A percentile compares a stretch with the other conserved stretches of the same genome.
Conservation (phyloP, 2,797 vertebrate species). For the Artibeus jamaicensis region DNA sequence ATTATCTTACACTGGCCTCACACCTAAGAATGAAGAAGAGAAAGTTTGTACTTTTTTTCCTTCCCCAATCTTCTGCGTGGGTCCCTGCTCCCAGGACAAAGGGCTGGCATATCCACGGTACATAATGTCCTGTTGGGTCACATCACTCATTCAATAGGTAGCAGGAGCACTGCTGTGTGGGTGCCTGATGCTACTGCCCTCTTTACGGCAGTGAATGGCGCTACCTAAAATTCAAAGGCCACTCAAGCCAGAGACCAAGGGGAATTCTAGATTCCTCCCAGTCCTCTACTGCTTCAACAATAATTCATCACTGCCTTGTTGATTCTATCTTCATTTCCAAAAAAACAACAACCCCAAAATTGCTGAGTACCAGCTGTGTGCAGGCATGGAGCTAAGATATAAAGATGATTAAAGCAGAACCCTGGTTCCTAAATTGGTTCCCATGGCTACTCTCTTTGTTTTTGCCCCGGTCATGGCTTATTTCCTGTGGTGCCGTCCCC, state of each 20-base stretch:
- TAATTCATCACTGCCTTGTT: background rate
- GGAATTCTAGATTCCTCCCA: background rate
- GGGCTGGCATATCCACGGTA: background rate
- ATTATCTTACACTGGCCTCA: background rate
- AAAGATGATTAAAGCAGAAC: background rate
- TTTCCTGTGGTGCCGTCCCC: background rate
- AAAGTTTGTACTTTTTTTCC: background rate
- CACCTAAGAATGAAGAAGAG: background rate
- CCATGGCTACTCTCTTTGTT: background rate
- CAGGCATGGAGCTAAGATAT: too few relatives aligned
- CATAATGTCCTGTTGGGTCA: background rate
- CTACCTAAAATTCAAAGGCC: background rate
- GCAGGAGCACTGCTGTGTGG: background rate
- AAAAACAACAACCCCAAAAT: background rate
- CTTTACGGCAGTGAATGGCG: background rate
- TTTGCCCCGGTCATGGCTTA: background rate
- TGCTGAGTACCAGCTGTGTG: background rate
- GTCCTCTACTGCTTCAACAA: background rate
- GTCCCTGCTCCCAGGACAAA: background rate
- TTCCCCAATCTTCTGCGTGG: background rate
- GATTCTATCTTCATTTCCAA: background rate
- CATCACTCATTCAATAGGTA: background rate
- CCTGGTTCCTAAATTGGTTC: background rate
- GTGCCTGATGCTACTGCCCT: background rate
- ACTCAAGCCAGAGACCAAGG: background rate